Conservation (phyloP, 1,140 invertebrate species). For the Cheumatopsyche charites region DNA sequence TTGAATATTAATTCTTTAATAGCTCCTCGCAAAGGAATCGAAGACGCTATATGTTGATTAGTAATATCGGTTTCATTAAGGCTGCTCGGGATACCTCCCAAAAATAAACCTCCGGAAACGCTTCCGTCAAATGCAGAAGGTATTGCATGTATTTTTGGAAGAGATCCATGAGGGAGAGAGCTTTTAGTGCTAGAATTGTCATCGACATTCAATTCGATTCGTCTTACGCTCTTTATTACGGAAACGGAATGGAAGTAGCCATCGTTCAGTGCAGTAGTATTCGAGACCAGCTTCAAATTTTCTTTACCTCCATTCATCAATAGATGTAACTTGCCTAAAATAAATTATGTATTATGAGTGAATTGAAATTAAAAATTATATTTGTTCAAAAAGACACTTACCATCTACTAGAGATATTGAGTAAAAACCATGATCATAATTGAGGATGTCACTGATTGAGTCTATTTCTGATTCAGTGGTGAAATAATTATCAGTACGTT, state of each 20-base stretch:
- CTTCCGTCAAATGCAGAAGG: constrained; percentile 62
- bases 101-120: constrained; percentile 62
- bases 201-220: constrained; percentile 72
- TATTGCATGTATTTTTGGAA: constrained; percentile 53
- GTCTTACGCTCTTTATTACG: constrained; percentile 61
- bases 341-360: background rate
- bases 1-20: constrained; percentile 83
- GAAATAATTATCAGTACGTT: constrained; percentile 54
- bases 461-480: constrained; percentile 41
- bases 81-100: constrained; percentile 69
- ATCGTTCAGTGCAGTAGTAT: constrained; percentile 67
- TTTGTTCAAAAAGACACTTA: constrained; percentile 35
- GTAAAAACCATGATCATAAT: constrained; percentile 54
- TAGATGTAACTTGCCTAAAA: constrained; percentile 48
- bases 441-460: constrained; percentile 51
- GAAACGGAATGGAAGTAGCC: constrained; percentile 68
- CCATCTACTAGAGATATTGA: constrained; percentile 54
- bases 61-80: constrained; percentile 63
- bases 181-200: constrained; percentile 65
- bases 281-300: constrained; percentile 66
- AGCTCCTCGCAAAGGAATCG: constrained; percentile 67
- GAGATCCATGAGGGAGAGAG: constrained; percentile 61
- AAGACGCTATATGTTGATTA: constrained; percentile 57
- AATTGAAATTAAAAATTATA: background rate
- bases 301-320: constrained; percentile 72